These are phyloP conservation scores for Lordiphosa clarofinis DNA, from an alignment of 1,140 invertebrate species.

Conservation along the genomic window DNA sequence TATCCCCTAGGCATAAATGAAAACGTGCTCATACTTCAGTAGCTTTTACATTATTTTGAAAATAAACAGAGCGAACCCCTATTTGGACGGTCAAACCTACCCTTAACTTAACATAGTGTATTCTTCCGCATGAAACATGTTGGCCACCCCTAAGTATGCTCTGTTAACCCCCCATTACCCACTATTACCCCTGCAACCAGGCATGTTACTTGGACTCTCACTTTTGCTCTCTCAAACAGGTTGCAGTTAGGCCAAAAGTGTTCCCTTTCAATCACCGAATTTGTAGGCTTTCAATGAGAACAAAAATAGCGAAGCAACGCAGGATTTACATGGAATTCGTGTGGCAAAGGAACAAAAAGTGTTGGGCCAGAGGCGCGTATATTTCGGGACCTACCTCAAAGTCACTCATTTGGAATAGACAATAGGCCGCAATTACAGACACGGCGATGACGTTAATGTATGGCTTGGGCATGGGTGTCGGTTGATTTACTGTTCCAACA, in stretches of 20 bases:
- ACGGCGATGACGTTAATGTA: constrained; percentile 32
- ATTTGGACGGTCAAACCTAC: constrained; percentile 7
- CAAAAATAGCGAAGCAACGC: not conserved
- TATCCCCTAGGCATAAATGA: no score
- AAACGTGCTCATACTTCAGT: no score
- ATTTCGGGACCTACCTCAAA: constrained; percentile 60
- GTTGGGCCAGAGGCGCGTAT: constrained; percentile 23
- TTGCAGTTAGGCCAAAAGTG: not conserved
- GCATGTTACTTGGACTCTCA: constrained; percentile 1
- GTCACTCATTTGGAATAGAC: constrained; percentile 64
- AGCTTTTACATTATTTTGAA: not conserved
- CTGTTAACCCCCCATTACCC: not conserved
- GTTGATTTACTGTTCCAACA: constrained; percentile 4
- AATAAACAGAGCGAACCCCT: not conserved
- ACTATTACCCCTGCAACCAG: constrained; percentile 36
- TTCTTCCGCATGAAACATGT: constrained; percentile 4
- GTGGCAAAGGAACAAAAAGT: constrained; percentile 9
- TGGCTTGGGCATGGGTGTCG: constrained; percentile 2
- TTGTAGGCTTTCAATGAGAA: constrained; percentile 14
- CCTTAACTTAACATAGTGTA: no score
- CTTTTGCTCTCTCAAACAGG: not conserved
- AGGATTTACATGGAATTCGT: constrained; percentile 28
- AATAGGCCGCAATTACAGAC: constrained; percentile 66
- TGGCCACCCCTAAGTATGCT: not conserved
- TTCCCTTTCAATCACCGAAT: constrained; percentile 25